Percentiles rank a stretch among this genome's conserved stretches.
Conservation (phyloP, 1,140 invertebrate species). For the Nasonia longicornis region DNA sequence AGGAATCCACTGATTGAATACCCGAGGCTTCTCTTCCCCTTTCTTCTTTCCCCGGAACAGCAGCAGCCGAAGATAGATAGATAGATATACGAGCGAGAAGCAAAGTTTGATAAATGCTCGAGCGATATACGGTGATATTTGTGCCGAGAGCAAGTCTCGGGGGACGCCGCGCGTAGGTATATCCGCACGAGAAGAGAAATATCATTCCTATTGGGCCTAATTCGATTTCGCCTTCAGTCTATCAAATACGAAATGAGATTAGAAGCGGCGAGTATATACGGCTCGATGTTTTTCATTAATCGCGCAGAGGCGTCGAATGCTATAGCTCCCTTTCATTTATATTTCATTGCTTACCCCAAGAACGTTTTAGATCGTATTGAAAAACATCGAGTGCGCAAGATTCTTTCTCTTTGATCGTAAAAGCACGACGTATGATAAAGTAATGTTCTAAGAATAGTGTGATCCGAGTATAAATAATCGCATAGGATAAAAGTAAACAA, state of each 20-base stretch:
- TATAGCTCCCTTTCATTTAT: constrained; percentile 35
- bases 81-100: constrained; percentile 31
- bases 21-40: constrained; percentile 29
- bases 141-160: constrained; percentile 51
- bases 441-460: no score
- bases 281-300: constrained; percentile 45
- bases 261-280: not conserved
- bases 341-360: not conserved
- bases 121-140: constrained; percentile 64
- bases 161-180: constrained; percentile 42
- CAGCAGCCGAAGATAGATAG: not conserved
- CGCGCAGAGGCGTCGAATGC: constrained; percentile 7
- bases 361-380: constrained; percentile 6
- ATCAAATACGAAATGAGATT: constrained; percentile 44
- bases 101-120: constrained; percentile 65
- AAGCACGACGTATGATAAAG: not conserved
- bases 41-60: constrained; percentile 19
- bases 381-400: not conserved
- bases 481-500: no score
- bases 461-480: no score
- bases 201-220: constrained; percentile 48
- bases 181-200: constrained; percentile 30
- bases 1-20: constrained; percentile 68
- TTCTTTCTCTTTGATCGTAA: not conserved
- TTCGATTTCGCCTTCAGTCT: constrained; percentile 45